phyloP scores from a whole-genome alignment of 2,797 vertebrate species.

The Hoplostethus atlanticus region DNA sequence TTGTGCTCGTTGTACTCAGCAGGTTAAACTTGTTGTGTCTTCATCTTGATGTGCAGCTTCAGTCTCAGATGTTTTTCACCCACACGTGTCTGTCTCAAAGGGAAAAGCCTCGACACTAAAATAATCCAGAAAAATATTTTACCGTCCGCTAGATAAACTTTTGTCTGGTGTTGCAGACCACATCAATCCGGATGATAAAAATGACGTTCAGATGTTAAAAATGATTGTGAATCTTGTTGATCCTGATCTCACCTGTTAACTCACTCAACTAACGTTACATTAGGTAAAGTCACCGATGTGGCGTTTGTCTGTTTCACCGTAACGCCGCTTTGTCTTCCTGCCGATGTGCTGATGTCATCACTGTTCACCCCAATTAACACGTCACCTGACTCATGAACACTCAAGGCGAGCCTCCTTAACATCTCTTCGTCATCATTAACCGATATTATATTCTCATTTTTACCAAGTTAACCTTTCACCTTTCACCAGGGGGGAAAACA shows the following conservation, averaged over 20 bases:
- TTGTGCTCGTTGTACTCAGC: background rate
- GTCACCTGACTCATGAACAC: background rate
- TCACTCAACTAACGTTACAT: background rate
- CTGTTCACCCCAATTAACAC: background rate
- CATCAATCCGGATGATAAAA: no score
- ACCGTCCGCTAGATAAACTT: background rate
- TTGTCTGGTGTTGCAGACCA: background rate
- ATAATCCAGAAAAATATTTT: background rate
- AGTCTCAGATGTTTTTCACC: slow-evolving; percentile 12
- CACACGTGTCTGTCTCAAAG: slow-evolving; percentile 11
- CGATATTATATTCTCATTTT: background rate
- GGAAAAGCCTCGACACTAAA: slow-evolving; percentile 29
- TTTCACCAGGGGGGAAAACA: no score
- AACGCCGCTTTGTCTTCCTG: background rate
- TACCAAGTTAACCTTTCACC: no score
- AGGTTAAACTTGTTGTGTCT: background rate
- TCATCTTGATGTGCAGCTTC: slow-evolving; percentile 66
- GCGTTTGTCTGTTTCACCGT: no score
- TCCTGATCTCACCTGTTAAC: background rate
- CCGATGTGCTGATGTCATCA: background rate
- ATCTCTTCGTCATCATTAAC: slow-evolving; percentile 1
- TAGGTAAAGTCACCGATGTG: no score
- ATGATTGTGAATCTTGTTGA: background rate
- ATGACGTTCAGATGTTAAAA: background rate
- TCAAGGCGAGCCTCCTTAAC: background rate